Evolutionary conservation across 2,797 vertebrate species (phyloP).

Genomic region (Helostoma temminkii): DNA sequence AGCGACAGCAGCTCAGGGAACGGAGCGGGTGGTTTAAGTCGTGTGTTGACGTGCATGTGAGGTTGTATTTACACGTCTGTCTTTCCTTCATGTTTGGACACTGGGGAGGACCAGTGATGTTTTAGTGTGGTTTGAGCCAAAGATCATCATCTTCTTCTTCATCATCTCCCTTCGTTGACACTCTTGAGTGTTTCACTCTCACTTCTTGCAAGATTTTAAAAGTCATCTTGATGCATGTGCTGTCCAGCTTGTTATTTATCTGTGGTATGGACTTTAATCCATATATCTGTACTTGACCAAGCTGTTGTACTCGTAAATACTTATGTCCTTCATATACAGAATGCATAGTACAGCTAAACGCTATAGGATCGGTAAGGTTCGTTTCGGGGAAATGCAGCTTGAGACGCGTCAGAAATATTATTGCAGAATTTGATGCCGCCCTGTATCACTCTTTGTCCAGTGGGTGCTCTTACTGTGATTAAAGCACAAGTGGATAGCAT

Average conservation of each 20-base stretch:
- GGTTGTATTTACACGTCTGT: constrained; percentile 62
- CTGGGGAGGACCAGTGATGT: constrained; percentile 67
- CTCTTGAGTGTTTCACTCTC: constrained; percentile 55
- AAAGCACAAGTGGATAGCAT: constrained; percentile 82
- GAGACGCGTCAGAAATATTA: constrained; percentile 54
- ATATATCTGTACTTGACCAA: constrained; percentile 73
- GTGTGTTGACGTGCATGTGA: constrained; percentile 48
- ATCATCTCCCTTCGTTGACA: constrained; percentile 46
- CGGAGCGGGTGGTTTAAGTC: constrained; percentile 59
- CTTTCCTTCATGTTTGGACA: constrained; percentile 63
- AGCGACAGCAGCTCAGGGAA: constrained; percentile 82
- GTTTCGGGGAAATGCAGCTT: constrained; percentile 53
- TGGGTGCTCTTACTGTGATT: constrained; percentile 73
- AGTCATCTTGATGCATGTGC: constrained; percentile 76
- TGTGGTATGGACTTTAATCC: constrained; percentile 69
- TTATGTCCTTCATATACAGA: constrained; percentile 74
- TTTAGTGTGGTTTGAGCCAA: constrained; percentile 84
- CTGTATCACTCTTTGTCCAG: constrained; percentile 53
- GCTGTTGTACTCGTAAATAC: constrained; percentile 66
- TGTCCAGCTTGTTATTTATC: constrained; percentile 71
- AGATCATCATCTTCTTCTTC: constrained; percentile 68
- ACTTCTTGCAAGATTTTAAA: constrained; percentile 59
- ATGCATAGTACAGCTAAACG: constrained; percentile 68
- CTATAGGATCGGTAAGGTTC: constrained; percentile 74
- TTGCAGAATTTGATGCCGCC: constrained; percentile 46